These are phyloP conservation scores for Chrysaora quinquecirrha DNA, from an alignment of 30 jellyfish, hydroid and myxozoan species.

Conservation along the genomic window DNA sequence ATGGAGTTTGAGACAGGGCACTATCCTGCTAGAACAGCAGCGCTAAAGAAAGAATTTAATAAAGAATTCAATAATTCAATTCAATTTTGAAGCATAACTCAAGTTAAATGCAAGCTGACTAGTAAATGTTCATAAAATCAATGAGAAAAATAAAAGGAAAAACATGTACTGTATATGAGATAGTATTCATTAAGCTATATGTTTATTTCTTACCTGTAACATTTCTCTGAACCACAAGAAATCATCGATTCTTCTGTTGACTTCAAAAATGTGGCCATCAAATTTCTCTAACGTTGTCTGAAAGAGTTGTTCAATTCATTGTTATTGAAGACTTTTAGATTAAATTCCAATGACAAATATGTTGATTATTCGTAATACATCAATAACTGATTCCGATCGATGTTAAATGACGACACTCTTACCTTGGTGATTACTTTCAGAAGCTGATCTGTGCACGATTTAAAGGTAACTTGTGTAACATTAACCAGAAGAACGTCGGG, in stretches of 20 bases:
- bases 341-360: neutral
- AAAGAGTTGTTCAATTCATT: neutral
- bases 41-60: neutral
- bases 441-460: conserved; percentile 60
- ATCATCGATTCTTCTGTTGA: conserved; percentile 69
- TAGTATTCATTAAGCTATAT: no score
- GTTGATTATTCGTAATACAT: no score
- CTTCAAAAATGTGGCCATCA: conserved; percentile 67
- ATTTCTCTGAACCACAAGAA: conserved; percentile 89
- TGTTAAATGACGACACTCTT: no score
- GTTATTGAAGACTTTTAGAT: neutral
- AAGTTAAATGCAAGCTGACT: no score
- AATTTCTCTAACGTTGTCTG: conserved; percentile 80
- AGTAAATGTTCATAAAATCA: no score
- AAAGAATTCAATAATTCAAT: neutral
- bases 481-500: conserved; percentile 74
- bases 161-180: no score
- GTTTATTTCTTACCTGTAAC: conserved; percentile 83
- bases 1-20: conserved; percentile 49
- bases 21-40: conserved; percentile 50
- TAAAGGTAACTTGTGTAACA: conserved; percentile 58
- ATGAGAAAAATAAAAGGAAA: no score
- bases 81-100: no score
- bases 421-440: conserved; percentile 53
- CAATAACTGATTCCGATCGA: no score